Percentiles rank a stretch among this genome's conserved stretches.
Evolutionary conservation across 2,113 vertebrate genomes (phyloP).

Genomic region (Trinectes maculatus): DNA sequence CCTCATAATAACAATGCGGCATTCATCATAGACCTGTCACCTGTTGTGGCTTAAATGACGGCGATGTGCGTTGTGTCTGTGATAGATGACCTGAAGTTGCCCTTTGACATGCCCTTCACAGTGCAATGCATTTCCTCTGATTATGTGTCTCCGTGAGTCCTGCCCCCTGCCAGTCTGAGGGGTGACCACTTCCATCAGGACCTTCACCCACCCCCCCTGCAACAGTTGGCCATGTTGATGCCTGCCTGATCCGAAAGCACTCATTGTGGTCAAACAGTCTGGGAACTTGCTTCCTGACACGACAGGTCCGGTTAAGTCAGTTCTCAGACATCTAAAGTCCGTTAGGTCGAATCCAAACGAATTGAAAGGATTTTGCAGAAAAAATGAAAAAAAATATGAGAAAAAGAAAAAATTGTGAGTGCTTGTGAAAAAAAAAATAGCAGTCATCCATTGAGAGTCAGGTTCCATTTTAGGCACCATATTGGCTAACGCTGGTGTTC

Average conservation of each 20-base stretch:
- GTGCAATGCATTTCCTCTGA: conserved; percentile 84
- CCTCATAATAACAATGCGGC: conserved; percentile 18
- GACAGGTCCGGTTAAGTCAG: conserved; percentile 72
- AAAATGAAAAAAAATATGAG: conserved; percentile 39
- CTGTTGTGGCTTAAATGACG: conserved; percentile 15
- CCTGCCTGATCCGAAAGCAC: conserved; percentile 85
- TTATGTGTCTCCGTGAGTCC: conserved; percentile 74
- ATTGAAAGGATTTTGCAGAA: conserved; percentile 26
- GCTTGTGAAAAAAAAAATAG: conserved; percentile 56
- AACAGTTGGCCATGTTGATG: conserved; percentile 96
- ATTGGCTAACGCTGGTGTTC: conserved; percentile 88
- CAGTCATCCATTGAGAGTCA: conserved; percentile 62
- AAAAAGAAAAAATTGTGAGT: conserved; percentile 50
- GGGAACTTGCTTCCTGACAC: conserved; percentile 79
- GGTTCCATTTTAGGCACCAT: conserved; percentile 84
- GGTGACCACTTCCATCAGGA: conserved; percentile 93
- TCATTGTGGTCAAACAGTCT: conserved; percentile 59
- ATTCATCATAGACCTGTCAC: conserved; percentile 39
- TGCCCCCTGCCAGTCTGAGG: conserved; percentile 86
- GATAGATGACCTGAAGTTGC: conserved; percentile 72
- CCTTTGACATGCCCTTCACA: conserved; percentile 80
- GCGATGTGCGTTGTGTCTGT: conserved; percentile 32
- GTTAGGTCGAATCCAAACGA: conserved; percentile 21
- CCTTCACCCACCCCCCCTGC: conserved; percentile 77
- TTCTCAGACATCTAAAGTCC: conserved; percentile 79